Percentiles rank a stretch among this genome's conserved stretches.
These are phyloP conservation scores for Agrenia bidenticulata DNA, from an alignment of 2,888 invertebrate species.

Conservation along the genomic window DNA sequence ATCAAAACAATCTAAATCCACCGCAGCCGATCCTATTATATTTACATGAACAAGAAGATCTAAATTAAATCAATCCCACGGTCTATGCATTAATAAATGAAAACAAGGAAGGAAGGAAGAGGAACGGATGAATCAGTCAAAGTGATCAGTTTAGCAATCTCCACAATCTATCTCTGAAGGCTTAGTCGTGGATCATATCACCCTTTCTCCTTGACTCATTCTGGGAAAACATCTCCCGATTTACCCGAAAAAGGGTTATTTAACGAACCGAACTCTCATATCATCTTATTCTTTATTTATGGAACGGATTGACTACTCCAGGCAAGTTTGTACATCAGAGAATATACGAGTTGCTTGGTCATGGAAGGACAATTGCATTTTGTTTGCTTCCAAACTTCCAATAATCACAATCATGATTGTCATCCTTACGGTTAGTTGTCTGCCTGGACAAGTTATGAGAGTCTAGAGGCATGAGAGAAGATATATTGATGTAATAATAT, in stretches of 20 bases:
- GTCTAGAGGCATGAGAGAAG: background rate
- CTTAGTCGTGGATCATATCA: slow-evolving; percentile 8
- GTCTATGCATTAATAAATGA: slow-evolving; percentile 19
- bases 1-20: too few species aligned
- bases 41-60: too few species aligned
- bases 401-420: background rate
- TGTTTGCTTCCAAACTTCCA: too few species aligned
- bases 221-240: background rate
- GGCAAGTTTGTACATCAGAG: background rate
- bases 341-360: too few species aligned
- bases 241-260: slow-evolving; percentile 6
- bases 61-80: too few species aligned
- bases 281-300: slow-evolving; percentile 23
- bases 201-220: slow-evolving; percentile 9
- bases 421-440: background rate
- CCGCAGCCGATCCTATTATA: too few species aligned
- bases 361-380: background rate
- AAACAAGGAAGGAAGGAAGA: slow-evolving; percentile 47
- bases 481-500: slow-evolving; percentile 11
- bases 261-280: slow-evolving; percentile 7
- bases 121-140: background rate
- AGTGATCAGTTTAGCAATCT: slow-evolving; percentile 9
- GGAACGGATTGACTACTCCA: slow-evolving; percentile 7
- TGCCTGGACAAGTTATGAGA: background rate
- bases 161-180: background rate